A percentile compares a stretch with the other conserved stretches of the same genome.
phyloP scores from a whole-genome alignment of 2,113 vertebrate species.

The Bolborhynchus lineola region DNA sequence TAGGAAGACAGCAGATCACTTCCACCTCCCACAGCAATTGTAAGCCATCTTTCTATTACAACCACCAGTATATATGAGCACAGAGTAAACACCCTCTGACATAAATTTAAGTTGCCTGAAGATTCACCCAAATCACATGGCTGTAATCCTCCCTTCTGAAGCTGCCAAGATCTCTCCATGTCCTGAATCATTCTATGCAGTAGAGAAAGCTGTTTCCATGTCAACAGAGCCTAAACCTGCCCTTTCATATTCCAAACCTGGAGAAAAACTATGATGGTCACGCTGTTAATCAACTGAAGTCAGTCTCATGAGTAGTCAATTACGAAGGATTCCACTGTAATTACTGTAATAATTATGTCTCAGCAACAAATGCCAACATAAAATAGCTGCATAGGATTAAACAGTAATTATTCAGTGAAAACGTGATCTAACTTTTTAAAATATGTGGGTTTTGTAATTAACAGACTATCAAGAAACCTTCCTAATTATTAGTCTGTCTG shows the following conservation, averaged over 20 bases:
- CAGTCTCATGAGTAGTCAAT: not conserved
- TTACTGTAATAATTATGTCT: not conserved
- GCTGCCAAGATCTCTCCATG: not conserved
- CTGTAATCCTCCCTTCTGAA: not conserved
- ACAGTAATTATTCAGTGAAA: not conserved
- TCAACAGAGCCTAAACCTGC: not conserved
- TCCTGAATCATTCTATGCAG: not conserved
- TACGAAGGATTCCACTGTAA: not conserved
- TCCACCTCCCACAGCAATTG: fast-evolving
- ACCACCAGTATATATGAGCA: fast-evolving
- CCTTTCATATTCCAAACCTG: not conserved
- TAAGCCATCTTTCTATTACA: not conserved
- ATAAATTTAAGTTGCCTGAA: not conserved
- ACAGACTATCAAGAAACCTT: not conserved
- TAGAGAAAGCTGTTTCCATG: not conserved
- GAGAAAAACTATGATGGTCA: not conserved
- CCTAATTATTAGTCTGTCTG: not conserved
- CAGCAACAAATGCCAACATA: not conserved
- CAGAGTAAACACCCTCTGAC: not conserved
- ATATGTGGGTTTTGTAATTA: not conserved
- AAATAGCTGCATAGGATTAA: not conserved
- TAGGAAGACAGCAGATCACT: not conserved
- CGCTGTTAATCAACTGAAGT: not conserved
- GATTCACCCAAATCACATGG: not conserved
- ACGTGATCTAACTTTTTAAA: not conserved